Percentiles rank a stretch among this genome's conserved stretches.
phyloP scores from a whole-genome alignment of 2,888 invertebrate genomes.

The Spisula subtruncata region DNA sequence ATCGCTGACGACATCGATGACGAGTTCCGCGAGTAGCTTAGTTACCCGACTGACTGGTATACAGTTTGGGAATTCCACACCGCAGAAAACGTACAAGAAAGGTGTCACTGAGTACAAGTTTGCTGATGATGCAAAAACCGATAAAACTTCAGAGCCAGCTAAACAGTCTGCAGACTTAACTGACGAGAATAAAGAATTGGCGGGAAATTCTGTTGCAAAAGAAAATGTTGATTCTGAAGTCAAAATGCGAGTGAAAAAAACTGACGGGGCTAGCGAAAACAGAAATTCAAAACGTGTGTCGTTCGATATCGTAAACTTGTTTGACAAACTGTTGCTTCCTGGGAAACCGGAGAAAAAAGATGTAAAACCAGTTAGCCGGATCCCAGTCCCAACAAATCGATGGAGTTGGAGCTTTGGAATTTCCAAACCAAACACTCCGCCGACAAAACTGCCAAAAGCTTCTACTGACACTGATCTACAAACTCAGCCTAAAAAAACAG shows the following conservation, averaged over 20 bases:
- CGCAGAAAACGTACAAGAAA: constrained; percentile 66
- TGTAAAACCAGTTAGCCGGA: constrained; percentile 59
- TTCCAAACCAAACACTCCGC: constrained; percentile 42
- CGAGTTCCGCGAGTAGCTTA: constrained; percentile 64
- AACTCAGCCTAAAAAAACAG: constrained; percentile 34
- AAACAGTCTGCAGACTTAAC: background rate
- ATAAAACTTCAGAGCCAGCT: background rate
- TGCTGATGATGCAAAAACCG: constrained; percentile 58
- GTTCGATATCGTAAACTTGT: constrained; percentile 82
- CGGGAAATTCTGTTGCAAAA: constrained; percentile 13
- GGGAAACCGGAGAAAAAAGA: constrained; percentile 63
- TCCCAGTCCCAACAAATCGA: constrained; percentile 62
- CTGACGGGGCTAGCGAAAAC: constrained; percentile 53
- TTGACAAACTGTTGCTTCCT: constrained; percentile 82
- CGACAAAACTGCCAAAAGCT: constrained; percentile 34
- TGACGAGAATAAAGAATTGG: constrained; percentile 1
- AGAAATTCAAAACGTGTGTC: constrained; percentile 72
- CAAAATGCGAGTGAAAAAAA: constrained; percentile 41
- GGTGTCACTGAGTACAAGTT: constrained; percentile 74
- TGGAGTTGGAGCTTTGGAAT: constrained; percentile 71
- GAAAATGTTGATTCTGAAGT: constrained; percentile 46
- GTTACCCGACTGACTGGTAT: constrained; percentile 55
- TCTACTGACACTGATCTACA: constrained; percentile 51
- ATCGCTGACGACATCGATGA: constrained; percentile 63
- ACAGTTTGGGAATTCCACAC: constrained; percentile 54